Conservation (phyloP, 2,797 vertebrate genomes). For the Geotrypetes seraphini region DNA sequence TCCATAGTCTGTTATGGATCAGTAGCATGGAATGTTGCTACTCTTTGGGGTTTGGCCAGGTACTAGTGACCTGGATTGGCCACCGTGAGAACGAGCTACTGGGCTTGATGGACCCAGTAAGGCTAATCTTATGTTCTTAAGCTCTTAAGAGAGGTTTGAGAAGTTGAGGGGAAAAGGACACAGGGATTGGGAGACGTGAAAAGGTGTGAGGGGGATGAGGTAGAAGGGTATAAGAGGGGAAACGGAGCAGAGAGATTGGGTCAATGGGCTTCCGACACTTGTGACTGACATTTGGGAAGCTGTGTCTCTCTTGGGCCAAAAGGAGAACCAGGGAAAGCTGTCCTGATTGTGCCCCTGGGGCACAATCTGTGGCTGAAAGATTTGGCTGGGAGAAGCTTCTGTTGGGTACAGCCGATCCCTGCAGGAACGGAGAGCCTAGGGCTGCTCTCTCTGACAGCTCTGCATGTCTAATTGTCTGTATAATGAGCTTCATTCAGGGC, state of each 20-base stretch:
- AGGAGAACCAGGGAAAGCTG: constrained; percentile 36
- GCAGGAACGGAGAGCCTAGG: no score
- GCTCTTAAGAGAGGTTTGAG: accelerated
- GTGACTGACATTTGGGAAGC: constrained; percentile 13
- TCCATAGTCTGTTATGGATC: no score
- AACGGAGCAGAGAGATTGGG: no score
- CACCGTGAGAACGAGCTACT: no score
- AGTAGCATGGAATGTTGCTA: no score
- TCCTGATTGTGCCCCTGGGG: no score
- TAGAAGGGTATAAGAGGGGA: constrained; percentile 13
- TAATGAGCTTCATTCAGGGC: not conserved
- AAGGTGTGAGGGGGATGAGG: accelerated
- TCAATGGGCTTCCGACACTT: constrained; percentile 25
- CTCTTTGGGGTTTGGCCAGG: no score
- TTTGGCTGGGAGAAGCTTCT: not conserved
- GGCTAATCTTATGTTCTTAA: no score
- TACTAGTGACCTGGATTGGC: no score
- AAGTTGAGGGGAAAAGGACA: accelerated
- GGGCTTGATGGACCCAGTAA: no score
- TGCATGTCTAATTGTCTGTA: accelerated
- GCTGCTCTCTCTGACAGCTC: accelerated
- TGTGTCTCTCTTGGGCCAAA: constrained; percentile 16
- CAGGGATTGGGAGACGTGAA: not conserved
- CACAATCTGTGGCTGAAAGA: no score
- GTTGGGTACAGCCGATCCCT: no score